These are phyloP conservation scores for Dysidea cf. avara DNA, from an alignment of 37 sponge, comb jelly and placozoan genomes.

Conservation along the genomic window DNA sequence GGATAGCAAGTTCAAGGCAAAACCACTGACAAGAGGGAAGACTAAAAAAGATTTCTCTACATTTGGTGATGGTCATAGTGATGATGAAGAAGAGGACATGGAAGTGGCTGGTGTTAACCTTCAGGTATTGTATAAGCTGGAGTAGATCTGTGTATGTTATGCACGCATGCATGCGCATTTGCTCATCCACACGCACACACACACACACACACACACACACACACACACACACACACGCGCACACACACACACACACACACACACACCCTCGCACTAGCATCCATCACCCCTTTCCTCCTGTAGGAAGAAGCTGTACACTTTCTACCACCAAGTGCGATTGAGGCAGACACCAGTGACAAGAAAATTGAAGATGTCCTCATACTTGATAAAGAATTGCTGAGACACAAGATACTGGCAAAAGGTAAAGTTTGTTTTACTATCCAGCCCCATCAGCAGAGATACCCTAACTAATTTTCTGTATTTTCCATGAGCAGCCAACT, in stretches of 20 bases:
- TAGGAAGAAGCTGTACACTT: constrained; percentile 77
- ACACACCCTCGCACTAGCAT: too few species aligned
- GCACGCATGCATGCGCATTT: too few species aligned
- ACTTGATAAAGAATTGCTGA: constrained; percentile 14
- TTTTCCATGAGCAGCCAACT: too few species aligned
- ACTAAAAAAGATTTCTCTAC: too few species aligned
- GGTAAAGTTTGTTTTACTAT: constrained; percentile 28
- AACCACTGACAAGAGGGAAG: too few species aligned
- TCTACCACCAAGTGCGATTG: constrained; percentile 45
- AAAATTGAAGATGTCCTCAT: constrained; percentile 38
- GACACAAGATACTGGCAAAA: constrained; percentile 22
- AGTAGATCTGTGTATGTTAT: constrained; percentile 10
- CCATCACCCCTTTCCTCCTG: too few species aligned
- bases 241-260: too few species aligned
- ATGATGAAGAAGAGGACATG: constrained; percentile 58
- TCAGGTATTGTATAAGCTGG: constrained; percentile 60
- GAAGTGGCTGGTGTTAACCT: constrained; percentile 63
- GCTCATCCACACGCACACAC: too few species aligned
- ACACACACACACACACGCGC: too few species aligned
- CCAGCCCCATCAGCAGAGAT: background rate
- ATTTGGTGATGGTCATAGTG: background rate
- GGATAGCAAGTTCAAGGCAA: too few species aligned
- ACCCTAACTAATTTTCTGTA: background rate
- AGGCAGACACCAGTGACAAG: constrained; percentile 15
- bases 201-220: too few species aligned